Percentiles rank a stretch among this genome's conserved stretches.
phyloP scores from a whole-genome alignment of 2,113 vertebrate genomes.

The Amblyornis subalaris region DNA sequence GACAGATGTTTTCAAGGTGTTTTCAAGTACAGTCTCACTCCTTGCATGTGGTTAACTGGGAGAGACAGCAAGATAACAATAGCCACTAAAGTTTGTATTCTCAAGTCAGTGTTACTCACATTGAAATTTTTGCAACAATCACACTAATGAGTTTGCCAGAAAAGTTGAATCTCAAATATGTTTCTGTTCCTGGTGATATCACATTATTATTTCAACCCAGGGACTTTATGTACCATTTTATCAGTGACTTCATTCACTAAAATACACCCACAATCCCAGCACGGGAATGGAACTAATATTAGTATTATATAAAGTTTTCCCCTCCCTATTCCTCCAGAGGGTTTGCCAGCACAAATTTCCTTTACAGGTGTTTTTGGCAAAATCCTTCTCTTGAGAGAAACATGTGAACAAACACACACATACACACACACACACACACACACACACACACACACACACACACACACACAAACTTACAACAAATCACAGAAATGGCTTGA shows the following conservation, averaged over 20 bases:
- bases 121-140: neutral
- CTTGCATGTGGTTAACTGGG: neutral
- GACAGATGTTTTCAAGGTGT: neutral
- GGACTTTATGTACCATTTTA: neutral
- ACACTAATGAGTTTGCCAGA: neutral
- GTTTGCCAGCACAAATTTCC: neutral
- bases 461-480: neutral
- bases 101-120: neutral
- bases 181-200: neutral
- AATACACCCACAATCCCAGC: neutral
- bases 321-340: accelerated
- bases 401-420: accelerated
- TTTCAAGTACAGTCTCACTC: neutral
- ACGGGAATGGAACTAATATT: neutral
- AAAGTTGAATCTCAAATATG: neutral
- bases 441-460: accelerated
- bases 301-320: neutral
- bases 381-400: neutral
- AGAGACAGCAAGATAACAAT: neutral
- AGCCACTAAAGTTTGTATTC: neutral
- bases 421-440: accelerated
- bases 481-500: neutral
- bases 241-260: neutral
- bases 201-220: neutral
- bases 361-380: neutral